Conservation (phyloP, 2,888 invertebrate species). For the Limnephilus marmoratus region DNA sequence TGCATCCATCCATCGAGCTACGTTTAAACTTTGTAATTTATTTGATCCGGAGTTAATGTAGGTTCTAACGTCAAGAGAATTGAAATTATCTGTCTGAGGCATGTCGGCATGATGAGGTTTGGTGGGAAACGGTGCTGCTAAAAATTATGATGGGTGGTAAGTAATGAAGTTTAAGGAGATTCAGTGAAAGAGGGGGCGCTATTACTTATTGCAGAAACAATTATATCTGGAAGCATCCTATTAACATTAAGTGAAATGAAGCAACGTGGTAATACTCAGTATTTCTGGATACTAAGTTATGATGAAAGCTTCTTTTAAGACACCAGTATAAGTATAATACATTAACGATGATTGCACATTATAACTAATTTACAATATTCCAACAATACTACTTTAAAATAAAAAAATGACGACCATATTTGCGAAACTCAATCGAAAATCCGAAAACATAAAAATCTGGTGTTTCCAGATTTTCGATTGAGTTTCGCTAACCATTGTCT, state of each 20-base stretch:
- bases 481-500: no score
- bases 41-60: background rate
- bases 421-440: no score
- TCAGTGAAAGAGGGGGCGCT: background rate
- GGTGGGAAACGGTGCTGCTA: background rate
- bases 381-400: no score
- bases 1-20: background rate
- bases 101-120: background rate
- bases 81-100: background rate
- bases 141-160: background rate
- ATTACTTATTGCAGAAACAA: background rate
- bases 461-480: no score
- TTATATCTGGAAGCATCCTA: background rate
- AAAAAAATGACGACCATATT: no score
- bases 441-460: no score
- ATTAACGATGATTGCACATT: background rate
- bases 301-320: no score
- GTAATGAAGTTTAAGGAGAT: background rate
- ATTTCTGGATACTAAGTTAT: background rate
- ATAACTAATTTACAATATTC: no score
- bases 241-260: background rate
- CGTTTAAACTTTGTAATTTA: background rate
- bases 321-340: no score
- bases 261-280: background rate
- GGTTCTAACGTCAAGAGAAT: background rate